These are phyloP conservation scores for Hypolimnas misippus DNA, from an alignment of 2,888 invertebrate genomes.

Conservation along the genomic window DNA sequence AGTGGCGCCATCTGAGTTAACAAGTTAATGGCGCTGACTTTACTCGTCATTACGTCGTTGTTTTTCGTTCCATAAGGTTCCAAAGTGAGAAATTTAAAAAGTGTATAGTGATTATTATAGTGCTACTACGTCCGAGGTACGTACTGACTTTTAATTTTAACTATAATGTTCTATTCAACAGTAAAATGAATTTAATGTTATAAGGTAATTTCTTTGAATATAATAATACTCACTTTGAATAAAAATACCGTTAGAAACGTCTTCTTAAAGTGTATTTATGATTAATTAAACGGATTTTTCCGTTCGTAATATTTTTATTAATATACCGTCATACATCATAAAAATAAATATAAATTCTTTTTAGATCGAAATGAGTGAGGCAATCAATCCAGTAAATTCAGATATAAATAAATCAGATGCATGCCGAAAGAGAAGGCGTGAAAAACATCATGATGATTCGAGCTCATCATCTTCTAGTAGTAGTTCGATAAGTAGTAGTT, in stretches of 20 bases:
- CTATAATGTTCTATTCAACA: background rate
- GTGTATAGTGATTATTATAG: too few relatives aligned
- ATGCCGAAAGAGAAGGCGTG: background rate
- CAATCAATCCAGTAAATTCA: conserved; percentile 5
- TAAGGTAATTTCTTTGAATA: background rate
- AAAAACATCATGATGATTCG: conserved; percentile 1
- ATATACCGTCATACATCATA: background rate
- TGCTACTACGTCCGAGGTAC: background rate
- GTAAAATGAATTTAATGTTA: background rate
- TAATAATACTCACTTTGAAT: background rate
- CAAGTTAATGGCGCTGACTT: too few relatives aligned
- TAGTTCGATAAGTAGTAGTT: conserved; percentile 2
- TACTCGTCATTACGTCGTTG: too few relatives aligned
- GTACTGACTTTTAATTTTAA: background rate
- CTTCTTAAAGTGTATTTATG: background rate
- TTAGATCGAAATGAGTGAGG: background rate
- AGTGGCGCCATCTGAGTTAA: too few relatives aligned
- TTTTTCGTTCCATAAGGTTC: too few relatives aligned
- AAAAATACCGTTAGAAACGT: background rate
- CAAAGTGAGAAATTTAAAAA: too few relatives aligned
- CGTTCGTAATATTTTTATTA: background rate
- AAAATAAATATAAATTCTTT: conserved; percentile 1
- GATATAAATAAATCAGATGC: background rate
- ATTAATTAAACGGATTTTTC: conserved; percentile 1
- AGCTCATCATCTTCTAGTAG: background rate